Evolutionary conservation across 2,888 invertebrate species (phyloP), one percentile per base, ranked within the genome.

Genomic region (Pandemis heparana): DNA sequence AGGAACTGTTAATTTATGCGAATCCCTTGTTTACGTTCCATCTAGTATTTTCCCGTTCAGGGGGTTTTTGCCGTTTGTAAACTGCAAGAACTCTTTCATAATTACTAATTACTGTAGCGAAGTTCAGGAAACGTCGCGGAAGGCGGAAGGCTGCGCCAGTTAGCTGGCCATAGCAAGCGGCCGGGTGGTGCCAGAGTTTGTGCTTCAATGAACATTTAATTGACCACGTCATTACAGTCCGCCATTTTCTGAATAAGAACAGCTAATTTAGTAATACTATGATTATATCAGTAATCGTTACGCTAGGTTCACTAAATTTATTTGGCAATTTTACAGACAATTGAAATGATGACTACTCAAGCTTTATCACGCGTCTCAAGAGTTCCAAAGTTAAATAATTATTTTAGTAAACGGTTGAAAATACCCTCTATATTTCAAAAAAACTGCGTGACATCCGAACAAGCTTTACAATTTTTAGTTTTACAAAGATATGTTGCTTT

Each of bases 241-340:
- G 82, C 81, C 79, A 82, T 80, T 82, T 79, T 76, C 77, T 81
- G 83, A 82, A 80, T 83, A 81, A 84, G 81, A 83, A 81, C 81
- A 79, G 83, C 85, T 86, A 79, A 76, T 81, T 83, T 87, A 85
- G 77, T 87, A 85, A 87, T 87, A 88, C 83, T 87, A 82, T 84
- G 82, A 86, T 87, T 85, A 83, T 77, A 83, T 80, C 83, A 85
- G 81, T 77, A 78, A 75, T 77, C 79, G 75, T 79, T 84, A 84
- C 74, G 76, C 81, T 87, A 86, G 75, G 63, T 76, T 81, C 76
- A 77, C 85, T 87, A 87, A 77, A 83, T 77, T 79, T 80, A 74
- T 87, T 89, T 87, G 88, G 87, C 87, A 85, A 85, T 85, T 83
- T 84, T 82, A 83, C 82, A 84, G 81, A 81, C 80, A 80, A 70